phyloP scores from a whole-genome alignment of 2,113 vertebrate species.

The Amphilophus citrinellus region DNA sequence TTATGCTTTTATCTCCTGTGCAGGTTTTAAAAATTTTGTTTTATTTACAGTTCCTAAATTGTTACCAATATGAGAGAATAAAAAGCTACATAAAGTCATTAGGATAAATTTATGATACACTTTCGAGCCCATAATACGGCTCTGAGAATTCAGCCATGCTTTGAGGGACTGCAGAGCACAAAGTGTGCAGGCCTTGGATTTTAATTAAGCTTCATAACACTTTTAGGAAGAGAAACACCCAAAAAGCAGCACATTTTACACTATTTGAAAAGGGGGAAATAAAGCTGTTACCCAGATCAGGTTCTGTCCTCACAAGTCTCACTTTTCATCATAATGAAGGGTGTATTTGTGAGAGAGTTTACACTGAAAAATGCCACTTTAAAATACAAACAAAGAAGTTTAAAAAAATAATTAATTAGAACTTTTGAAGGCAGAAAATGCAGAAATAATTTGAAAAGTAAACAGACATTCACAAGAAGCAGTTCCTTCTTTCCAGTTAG shows the following conservation, averaged over 20 bases:
- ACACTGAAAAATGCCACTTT: background rate
- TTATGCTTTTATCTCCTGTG: background rate
- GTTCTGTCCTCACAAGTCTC: background rate
- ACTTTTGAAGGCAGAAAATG: background rate
- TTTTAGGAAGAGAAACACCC: background rate
- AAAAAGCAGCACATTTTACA: background rate
- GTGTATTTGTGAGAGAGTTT: background rate
- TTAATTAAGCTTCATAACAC: background rate
- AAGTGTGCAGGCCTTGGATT: background rate
- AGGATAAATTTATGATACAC: background rate
- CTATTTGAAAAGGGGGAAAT: background rate
- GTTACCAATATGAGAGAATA: background rate
- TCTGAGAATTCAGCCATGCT: background rate
- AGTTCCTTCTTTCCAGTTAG: background rate
- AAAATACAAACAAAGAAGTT: background rate
- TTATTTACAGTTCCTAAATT: background rate
- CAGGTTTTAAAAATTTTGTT: fast-evolving
- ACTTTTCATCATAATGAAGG: background rate
- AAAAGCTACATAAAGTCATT: background rate
- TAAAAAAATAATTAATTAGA: background rate
- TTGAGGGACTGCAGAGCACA: background rate
- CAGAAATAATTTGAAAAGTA: background rate
- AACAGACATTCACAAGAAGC: background rate
- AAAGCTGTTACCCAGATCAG: background rate
- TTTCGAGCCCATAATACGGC: background rate